phyloP scores from a whole-genome alignment of 2,797 vertebrate genomes.

The Merluccius polli region DNA sequence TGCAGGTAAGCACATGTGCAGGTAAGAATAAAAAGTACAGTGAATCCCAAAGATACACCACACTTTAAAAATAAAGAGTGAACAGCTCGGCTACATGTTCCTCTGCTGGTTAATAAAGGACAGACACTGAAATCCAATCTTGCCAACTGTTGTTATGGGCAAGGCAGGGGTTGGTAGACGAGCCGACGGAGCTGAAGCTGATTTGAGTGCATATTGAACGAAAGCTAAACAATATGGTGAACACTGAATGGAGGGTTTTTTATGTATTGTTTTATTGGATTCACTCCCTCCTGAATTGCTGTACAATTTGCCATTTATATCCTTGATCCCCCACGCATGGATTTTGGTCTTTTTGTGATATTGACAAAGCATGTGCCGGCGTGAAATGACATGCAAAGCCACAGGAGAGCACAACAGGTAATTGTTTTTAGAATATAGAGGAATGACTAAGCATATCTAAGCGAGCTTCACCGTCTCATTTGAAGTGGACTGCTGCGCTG shows the following conservation, averaged over 20 bases:
- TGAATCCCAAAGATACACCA: neutral
- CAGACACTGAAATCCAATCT: neutral
- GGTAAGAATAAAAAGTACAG: neutral
- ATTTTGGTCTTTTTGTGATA: neutral
- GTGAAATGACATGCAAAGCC: neutral
- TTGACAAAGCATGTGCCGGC: neutral
- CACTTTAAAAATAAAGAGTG: neutral
- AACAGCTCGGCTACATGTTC: neutral
- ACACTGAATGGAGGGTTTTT: neutral
- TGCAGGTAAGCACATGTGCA: too few relatives aligned
- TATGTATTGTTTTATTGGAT: neutral
- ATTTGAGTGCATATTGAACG: neutral
- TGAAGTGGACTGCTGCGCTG: neutral
- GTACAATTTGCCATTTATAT: too few relatives aligned
- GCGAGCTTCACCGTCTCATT: neutral
- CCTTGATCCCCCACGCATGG: neutral
- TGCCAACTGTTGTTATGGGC: neutral
- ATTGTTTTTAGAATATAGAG: neutral
- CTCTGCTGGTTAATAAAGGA: neutral
- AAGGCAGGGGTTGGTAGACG: neutral
- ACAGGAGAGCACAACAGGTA: neutral
- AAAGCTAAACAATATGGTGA: neutral
- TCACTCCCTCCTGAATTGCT: neutral
- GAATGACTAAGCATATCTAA: neutral
- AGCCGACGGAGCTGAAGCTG: neutral